Conservation (phyloP, 1,140 invertebrate genomes). For the Diorhabda sublineata region DNA sequence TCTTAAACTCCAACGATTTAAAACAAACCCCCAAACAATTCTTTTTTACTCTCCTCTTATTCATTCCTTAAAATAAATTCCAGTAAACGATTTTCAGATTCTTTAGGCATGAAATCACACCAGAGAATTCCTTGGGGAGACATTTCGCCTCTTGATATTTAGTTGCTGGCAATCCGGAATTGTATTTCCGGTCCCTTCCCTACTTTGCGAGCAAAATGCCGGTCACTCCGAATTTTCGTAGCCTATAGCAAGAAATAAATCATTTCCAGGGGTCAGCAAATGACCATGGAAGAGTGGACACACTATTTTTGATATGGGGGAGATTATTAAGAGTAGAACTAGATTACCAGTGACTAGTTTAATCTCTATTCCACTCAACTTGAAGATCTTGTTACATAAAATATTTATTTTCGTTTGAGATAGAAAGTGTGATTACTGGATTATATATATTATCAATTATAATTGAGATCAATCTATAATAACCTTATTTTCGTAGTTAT, state of each 20-base stretch:
- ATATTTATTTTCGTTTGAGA: not conserved
- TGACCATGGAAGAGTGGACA: conserved; percentile 1
- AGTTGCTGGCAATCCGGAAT: conserved; percentile 21
- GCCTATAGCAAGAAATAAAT: conserved; percentile 6
- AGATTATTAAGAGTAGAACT: conserved; percentile 1
- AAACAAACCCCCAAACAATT: conserved; percentile 2
- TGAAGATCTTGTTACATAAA: not conserved
- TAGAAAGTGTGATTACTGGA: not conserved
- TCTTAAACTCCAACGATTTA: not conserved
- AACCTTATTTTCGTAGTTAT: too few species aligned
- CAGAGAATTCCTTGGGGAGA: conserved; percentile 21
- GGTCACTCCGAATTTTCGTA: conserved; percentile 17
- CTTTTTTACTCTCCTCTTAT: not conserved
- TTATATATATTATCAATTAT: too few species aligned
- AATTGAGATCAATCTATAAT: too few species aligned
- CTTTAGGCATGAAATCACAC: conserved; percentile 24
- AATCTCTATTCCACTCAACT: not conserved
- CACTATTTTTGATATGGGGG: not conserved
- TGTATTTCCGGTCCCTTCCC: conserved; percentile 20
- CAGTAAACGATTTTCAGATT: conserved; percentile 20
- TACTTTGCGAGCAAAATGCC: conserved; percentile 19
- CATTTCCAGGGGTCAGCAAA: conserved; percentile 7
- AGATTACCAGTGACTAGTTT: not conserved
- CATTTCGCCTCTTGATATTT: conserved; percentile 28
- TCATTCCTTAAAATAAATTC: conserved; percentile 5